Evolutionary conservation across 2,888 invertebrate genomes (phyloP).

Genomic region (Drosophila longiperda): DNA sequence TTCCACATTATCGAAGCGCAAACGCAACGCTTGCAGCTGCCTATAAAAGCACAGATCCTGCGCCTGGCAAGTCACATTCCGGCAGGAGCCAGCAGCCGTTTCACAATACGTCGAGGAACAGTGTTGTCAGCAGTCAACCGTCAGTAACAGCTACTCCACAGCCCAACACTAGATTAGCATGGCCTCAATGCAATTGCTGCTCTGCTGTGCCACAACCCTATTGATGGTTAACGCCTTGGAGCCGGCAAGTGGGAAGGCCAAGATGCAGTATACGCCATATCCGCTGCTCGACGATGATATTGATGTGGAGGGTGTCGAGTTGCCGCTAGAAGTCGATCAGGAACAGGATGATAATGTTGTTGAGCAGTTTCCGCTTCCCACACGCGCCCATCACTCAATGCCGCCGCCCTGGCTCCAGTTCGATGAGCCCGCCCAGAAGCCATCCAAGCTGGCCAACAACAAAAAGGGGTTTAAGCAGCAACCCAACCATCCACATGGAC

Average conservation of each 20-base stretch:
- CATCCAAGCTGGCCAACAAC: conserved; percentile 20
- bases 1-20: conserved; percentile 17
- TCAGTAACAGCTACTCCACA: conserved; percentile 7
- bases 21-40: conserved; percentile 3
- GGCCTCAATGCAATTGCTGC: conserved; percentile 68
- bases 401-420: conserved; percentile 73
- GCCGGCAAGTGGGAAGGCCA: conserved; percentile 58
- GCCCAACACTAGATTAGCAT: conserved; percentile 60
- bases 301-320: conserved; percentile 65
- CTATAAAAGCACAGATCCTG: conserved; percentile 59
- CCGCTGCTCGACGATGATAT: conserved; percentile 59
- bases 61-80: conserved; percentile 54
- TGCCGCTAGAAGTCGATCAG: conserved; percentile 68
- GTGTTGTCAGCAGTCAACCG: not conserved
- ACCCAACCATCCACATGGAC: conserved; percentile 54
- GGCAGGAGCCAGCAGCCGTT: conserved; percentile 27
- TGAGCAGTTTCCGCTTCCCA: conserved; percentile 32
- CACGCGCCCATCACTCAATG: conserved; percentile 51
- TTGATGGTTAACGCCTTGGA: conserved; percentile 68
- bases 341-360: conserved; percentile 36
- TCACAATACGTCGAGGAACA: conserved; percentile 19
- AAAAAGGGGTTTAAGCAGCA: conserved; percentile 59
- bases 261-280: conserved; percentile 63
- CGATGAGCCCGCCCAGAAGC: conserved; percentile 64
- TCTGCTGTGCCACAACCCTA: conserved; percentile 61